Base-by-base conservation (phyloP, 2,797 vertebrate species). In the Macrochelys suwanniensis region DNA sequence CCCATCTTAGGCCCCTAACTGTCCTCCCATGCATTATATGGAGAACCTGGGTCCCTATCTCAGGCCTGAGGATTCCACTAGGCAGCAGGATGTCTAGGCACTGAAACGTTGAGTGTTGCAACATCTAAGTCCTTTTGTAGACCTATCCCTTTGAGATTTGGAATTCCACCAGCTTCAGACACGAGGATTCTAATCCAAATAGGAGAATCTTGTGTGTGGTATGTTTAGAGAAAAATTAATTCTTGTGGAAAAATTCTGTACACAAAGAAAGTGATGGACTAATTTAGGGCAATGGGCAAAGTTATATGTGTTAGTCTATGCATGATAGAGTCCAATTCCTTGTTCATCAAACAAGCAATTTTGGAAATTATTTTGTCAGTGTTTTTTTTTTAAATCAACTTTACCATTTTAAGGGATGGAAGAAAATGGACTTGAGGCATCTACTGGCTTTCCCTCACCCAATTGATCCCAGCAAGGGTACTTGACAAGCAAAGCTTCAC, bases 381-480 rank as follows among this genome's bases (percentile, higher is more conserved):
- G 49, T 49, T 3, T 50, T 25, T 92, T 85, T 92, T 95, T 95
- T 82, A 47, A 92, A 90, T 53, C n/a, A 84, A 6, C 16, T 56
- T 76, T 83, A 28, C 19, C 82, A 28, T 80, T 87, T 87, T 33
- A 78, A 97, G 79, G 80, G 25, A 54, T 54, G 45, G 84, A 57
- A 79, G 51, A 76, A 90, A 68, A 94, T 19, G 37, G 83, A 86
- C 76, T 83, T 89, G 47, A 85, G 81, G 80, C 92, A 94, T 17
- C 21, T 23, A 59, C 3, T 16, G 61, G 57, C 59, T 37, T 92
- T 82, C 89, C 94, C 84, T 90, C 74, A 91, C 88, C 91, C 89
- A 91, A 78, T 78, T 61, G 94, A 93, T 91, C 87, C 80, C 82
- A 91, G 89, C 80, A 79, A 79, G 83, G 93, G 51, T 80, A 33